Evolutionary conservation across 2,113 vertebrate genomes (phyloP).

Genomic region (Gymnorhina tibicen): DNA sequence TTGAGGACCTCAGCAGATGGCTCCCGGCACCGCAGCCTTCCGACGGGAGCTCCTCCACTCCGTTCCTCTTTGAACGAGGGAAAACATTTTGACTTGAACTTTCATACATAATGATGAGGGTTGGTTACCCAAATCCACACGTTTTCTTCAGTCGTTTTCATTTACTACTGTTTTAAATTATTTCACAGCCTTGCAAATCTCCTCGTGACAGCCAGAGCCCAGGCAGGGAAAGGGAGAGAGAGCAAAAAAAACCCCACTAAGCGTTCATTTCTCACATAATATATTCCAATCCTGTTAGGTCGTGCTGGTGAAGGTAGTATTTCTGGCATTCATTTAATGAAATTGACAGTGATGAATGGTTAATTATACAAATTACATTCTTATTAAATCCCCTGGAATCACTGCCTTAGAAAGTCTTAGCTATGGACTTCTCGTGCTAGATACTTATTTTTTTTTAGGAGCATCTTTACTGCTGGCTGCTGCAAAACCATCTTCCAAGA

Average conservation of each 20-base stretch:
- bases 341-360: slow-evolving; percentile 83
- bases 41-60: background rate
- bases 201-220: slow-evolving; percentile 65
- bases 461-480: slow-evolving; percentile 67
- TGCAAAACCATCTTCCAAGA: slow-evolving; percentile 60
- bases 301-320: slow-evolving; percentile 76
- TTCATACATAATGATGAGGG: slow-evolving; percentile 56
- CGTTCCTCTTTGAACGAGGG: background rate
- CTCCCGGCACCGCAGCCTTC: background rate
- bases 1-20: background rate
- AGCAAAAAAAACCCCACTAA: background rate
- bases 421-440: slow-evolving; percentile 66
- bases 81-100: slow-evolving; percentile 70
- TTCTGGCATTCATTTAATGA: slow-evolving; percentile 82
- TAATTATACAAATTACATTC: slow-evolving; percentile 86
- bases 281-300: slow-evolving; percentile 83
- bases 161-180: slow-evolving; percentile 72
- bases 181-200: slow-evolving; percentile 72
- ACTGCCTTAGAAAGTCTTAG: slow-evolving; percentile 73
- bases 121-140: slow-evolving; percentile 68
- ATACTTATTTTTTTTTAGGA: slow-evolving; percentile 41
- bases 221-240: background rate
- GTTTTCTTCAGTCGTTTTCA: slow-evolving; percentile 59
- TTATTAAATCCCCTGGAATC: slow-evolving; percentile 83
- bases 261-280: slow-evolving; percentile 73